These are phyloP conservation scores for Beroe ovata DNA, from an alignment of 37 sponge, comb jelly and placozoan species.

Conservation along the genomic window DNA sequence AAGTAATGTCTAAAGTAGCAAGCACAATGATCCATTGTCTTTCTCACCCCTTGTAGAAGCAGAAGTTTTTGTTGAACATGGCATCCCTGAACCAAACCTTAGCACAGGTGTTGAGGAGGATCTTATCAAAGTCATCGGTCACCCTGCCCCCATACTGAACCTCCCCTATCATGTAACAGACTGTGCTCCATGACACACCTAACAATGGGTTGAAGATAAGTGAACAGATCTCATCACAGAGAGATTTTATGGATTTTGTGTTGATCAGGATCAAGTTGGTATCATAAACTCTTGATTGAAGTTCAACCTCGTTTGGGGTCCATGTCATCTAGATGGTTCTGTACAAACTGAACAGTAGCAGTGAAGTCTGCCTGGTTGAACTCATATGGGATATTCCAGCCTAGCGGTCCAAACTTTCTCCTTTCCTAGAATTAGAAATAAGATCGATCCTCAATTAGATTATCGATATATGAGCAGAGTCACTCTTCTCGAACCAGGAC, in stretches of 20 bases:
- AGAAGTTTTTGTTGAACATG: conserved; percentile 52
- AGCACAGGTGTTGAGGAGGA: conserved; percentile 63
- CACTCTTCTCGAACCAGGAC: too few relatives aligned
- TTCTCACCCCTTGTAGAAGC: conserved; percentile 57
- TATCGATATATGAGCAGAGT: too few relatives aligned
- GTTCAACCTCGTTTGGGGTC: conserved; percentile 54
- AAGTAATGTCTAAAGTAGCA: too few relatives aligned
- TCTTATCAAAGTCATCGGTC: conserved; percentile 68
- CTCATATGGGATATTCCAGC: conserved; percentile 68
- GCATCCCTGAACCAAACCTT: conserved; percentile 39
- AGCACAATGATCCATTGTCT: too few relatives aligned
- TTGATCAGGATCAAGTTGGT: background rate
- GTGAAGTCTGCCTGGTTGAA: conserved; percentile 68
- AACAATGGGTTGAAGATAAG: background rate
- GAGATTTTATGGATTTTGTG: background rate
- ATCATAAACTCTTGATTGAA: background rate
- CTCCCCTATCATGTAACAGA: conserved; percentile 67
- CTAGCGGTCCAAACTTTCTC: conserved; percentile 68
- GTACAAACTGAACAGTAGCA: conserved; percentile 64
- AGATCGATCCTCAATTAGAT: too few relatives aligned
- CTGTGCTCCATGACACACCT: conserved; percentile 67
- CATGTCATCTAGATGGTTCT: conserved; percentile 68
- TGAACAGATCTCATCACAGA: too few relatives aligned
- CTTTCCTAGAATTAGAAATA: conserved; percentile 35
- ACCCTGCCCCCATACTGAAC: conserved; percentile 67